Percentiles rank a stretch among this genome's conserved stretches.
Evolutionary conservation across 2,113 vertebrate species (phyloP).

Genomic region (Misgurnus mizolepis): DNA sequence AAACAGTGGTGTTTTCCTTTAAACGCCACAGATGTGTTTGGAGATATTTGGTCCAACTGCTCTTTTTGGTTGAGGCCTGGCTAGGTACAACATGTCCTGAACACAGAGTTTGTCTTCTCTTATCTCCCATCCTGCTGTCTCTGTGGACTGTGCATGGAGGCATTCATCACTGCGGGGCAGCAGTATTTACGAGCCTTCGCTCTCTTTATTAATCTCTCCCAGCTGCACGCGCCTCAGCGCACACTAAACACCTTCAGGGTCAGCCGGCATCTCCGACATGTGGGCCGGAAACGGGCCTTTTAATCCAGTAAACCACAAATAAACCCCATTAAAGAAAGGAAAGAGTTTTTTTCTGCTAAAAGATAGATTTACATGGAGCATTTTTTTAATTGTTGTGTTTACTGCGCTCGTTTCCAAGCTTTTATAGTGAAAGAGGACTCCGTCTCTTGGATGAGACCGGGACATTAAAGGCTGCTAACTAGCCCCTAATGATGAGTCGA

Average conservation of each 20-base stretch:
- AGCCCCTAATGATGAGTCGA: conserved; percentile 40
- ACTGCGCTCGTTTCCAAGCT: conserved; percentile 28
- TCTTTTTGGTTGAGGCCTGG: conserved; percentile 32
- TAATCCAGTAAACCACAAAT: conserved; percentile 58
- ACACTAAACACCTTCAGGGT: conserved; percentile 57
- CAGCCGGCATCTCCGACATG: conserved; percentile 42
- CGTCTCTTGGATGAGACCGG: conserved; percentile 34
- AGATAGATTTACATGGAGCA: conserved; percentile 48
- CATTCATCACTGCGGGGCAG: conserved; percentile 53
- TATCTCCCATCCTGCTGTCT: conserved; percentile 55
- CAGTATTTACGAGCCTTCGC: conserved; percentile 45
- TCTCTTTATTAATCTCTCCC: conserved; percentile 61
- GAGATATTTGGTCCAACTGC: conserved; percentile 45
- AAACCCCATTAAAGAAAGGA: conserved; percentile 53
- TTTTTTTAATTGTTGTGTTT: conserved; percentile 45
- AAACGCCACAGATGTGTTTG: neutral
- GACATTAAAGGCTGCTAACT: conserved; percentile 43
- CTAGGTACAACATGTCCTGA: conserved; percentile 33
- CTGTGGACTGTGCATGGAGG: conserved; percentile 32
- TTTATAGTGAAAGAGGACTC: conserved; percentile 50
- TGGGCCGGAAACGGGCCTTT: conserved; percentile 58
- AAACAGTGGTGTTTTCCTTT: too few species aligned
- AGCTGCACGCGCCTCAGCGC: conserved; percentile 50
- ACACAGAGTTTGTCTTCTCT: conserved; percentile 45
- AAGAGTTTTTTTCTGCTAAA: conserved; percentile 36